Base-by-base conservation (phyloP, 2,113 vertebrate genomes). In the Piaya cayana region DNA sequence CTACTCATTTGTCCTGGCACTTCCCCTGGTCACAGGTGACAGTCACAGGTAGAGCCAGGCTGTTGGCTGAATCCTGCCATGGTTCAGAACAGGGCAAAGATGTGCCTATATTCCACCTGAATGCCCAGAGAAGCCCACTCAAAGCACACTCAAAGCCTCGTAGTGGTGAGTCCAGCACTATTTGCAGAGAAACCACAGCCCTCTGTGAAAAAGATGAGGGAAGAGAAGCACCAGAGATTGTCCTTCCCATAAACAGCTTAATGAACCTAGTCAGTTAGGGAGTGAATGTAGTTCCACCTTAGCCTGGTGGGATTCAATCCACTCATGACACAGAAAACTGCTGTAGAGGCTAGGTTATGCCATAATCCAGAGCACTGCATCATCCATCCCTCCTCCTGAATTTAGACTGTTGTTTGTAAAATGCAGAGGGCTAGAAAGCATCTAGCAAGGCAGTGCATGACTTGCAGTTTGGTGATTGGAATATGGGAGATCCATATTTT, bases 141-240 rank as follows among this genome's bases (percentile, higher is more conserved):
- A 7, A 0, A 47, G 60, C 39, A 60, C 0, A 1, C 50, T 65
- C 1, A 0, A 45, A 77, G 42, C 59, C 45, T 86, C 2, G 2
- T 42, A 43, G 42, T 2, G 1, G 19, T 20, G 39, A 72, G 25
- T 69, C 27, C 30, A 34, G 67, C 3, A 3, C 12, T 36, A 34
- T 47, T 69, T 55, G 50, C 26, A 77, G 71, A 53, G 49, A 90
- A 92, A 60, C 5, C 36, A 36, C 42, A 78, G 63, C 34, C 12
- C 93, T 70, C 56, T 84, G 29, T 74, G 60, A 7, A 62, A 77
- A 78, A 9, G 6, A 22, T 30, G 23, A 63, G 15, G 56, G 18
- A 82, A 42, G 25, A 79, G 65, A 82, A 94, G 22, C 43, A 75
- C 22, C 49, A 60, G 37, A 63, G 26, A 22, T 50, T 70, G 29